Evolutionary conservation across 2,797 vertebrate species (phyloP), one percentile per base, ranked within the genome.

Genomic region (Heteromormyrus szaboi): DNA sequence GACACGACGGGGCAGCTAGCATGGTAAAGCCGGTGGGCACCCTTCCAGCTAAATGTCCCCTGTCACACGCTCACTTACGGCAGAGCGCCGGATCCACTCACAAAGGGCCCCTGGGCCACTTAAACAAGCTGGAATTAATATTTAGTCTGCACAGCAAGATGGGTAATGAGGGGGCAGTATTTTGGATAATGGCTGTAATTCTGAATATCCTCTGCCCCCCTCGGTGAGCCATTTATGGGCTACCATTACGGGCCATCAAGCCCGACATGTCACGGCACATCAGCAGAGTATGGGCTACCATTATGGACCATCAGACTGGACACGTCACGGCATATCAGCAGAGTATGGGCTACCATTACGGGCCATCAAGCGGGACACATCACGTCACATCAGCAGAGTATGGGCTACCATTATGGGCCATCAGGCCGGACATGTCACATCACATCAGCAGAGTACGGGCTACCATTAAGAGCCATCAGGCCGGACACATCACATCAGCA

Each of bases 181-280:
- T 88, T 48, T 3, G n/a, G 79, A 85, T 68, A 85, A 41, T 88
- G 56, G 83, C 22, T 65, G 81, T n/a, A 22, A 62, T 88, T 85
- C 48, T 29, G 7, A 65, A 84, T 33, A 22, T 37, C 5, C 81
- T 19, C 22, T 22, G 68, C 51, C 4, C 19, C 87, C 87, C 88
- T 90, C 79, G 87, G 76, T 14, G 85, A 90, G 84, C 37, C 81
- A 72, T 65, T 89, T 19, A 37, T 51, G 53, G 48, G 44, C 50
- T 29, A 51, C 9, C 72, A 90, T 87, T 41, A 53, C 8, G 29
- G 76, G 84, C 29, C n/a, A 65, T 88, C 81, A 22, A 17, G 87
- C n/a, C 65, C 72, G 33, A 62, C 59, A 62, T 8, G 0, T 11
- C 19, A 25, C 0, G 0, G 0, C 59, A 62, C 19, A 62, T 19